These are phyloP conservation scores for Centropyge bicolor DNA, from an alignment of 2,797 vertebrate species.

Conservation along the genomic window DNA sequence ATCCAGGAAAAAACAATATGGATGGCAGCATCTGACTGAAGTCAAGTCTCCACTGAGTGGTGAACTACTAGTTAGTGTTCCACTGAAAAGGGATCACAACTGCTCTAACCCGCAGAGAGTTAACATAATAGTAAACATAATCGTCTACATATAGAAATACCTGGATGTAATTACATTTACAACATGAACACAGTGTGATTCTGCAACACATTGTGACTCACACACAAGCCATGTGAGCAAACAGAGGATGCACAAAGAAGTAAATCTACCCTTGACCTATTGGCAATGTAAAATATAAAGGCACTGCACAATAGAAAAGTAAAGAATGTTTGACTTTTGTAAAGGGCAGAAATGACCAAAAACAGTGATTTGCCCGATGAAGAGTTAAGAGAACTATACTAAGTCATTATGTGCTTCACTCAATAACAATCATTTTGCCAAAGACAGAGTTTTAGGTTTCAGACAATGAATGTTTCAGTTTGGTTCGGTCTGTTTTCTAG, in stretches of 20 bases:
- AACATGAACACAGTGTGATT: not conserved
- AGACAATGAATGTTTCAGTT: not conserved
- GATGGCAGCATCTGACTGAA: not conserved
- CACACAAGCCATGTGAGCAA: not conserved
- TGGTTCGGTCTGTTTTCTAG: not conserved
- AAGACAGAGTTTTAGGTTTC: not conserved
- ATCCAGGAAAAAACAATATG: not conserved
- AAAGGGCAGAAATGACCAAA: too few species aligned
- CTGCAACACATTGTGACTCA: conserved; percentile 4
- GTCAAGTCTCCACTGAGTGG: not conserved
- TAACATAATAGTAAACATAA: not conserved
- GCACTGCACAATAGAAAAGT: not conserved
- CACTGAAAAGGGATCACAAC: not conserved
- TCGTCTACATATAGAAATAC: not conserved
- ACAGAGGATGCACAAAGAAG: not conserved
- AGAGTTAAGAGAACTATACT: not conserved
- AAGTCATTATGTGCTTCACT: not conserved
- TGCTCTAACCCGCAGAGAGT: not conserved
- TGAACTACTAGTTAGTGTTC: not conserved
- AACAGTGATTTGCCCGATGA: too few species aligned
- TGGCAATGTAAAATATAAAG: not conserved
- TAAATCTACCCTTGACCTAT: not conserved
- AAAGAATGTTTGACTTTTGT: too few species aligned
- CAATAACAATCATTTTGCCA: not conserved
- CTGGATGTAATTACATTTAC: not conserved